Conservation (phyloP, 2,797 vertebrate species). For the Squalus acanthias region DNA sequence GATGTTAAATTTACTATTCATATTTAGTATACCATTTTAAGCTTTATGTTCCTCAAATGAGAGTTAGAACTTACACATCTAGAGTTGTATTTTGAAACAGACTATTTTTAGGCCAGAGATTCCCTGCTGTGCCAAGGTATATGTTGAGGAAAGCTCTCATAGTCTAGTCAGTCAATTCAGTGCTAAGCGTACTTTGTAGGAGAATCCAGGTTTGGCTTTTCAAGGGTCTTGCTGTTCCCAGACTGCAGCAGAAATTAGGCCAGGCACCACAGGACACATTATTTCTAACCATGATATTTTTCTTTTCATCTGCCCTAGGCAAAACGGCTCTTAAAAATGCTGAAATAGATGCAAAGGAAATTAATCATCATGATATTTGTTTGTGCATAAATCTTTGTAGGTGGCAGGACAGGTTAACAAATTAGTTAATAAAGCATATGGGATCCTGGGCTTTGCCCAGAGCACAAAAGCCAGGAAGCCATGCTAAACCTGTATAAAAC, state of each 20-base stretch:
- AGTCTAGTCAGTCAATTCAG: background rate
- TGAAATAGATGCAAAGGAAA: background rate
- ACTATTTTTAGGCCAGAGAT: background rate
- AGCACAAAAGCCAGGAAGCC: no score
- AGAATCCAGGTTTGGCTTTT: background rate
- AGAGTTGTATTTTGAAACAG: background rate
- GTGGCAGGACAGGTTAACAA: no score
- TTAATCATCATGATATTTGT: background rate
- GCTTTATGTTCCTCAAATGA: no score
- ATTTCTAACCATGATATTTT: background rate
- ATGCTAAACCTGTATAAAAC: no score
- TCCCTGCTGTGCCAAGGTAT: background rate
- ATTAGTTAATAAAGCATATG: no score
- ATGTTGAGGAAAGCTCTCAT: background rate
- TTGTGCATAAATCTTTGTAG: no score
- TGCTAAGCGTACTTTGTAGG: background rate
- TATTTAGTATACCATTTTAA: no score
- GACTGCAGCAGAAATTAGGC: background rate
- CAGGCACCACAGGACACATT: background rate
- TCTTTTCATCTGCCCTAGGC: background rate
- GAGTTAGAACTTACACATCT: background rate
- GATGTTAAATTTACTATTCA: no score
- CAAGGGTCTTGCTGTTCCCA: background rate
- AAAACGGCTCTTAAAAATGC: background rate
- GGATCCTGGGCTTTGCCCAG: no score